phyloP scores from a whole-genome alignment of 1,140 invertebrate species.

The Phymorhynchus buccinoides region DNA sequence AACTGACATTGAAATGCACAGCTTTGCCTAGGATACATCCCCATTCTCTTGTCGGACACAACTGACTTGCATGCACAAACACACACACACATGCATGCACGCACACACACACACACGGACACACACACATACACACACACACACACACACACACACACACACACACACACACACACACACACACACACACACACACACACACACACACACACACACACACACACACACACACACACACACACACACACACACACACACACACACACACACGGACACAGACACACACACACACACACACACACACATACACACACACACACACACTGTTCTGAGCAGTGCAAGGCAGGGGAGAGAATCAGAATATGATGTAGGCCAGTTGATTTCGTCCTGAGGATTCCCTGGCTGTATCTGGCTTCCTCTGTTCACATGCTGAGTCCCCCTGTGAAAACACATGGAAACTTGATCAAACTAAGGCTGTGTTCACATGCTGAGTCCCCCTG shows the following conservation, averaged over 20 bases:
- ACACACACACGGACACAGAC: too few relatives aligned
- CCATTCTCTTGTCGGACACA: not conserved
- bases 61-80: not conserved
- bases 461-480: too few relatives aligned
- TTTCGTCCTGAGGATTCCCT: not conserved
- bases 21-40: not conserved
- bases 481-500: too few relatives aligned
- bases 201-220: not conserved
- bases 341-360: not conserved
- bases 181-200: not conserved
- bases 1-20: not conserved
- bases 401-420: too few relatives aligned
- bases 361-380: not conserved
- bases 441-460: too few relatives aligned
- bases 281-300: not conserved
- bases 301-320: not conserved
- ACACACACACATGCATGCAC: not conserved
- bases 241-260: too few relatives aligned
- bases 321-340: not conserved
- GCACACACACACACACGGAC: not conserved
- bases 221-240: too few relatives aligned
- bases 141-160: slow-evolving; percentile 22
- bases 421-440: too few relatives aligned
- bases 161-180: slow-evolving; percentile 13
- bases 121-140: slow-evolving; percentile 19